Percentiles rank a stretch among this genome's conserved stretches.
phyloP scores from a whole-genome alignment of 23 tunicate genomes.

The Diplosoma virens region DNA sequence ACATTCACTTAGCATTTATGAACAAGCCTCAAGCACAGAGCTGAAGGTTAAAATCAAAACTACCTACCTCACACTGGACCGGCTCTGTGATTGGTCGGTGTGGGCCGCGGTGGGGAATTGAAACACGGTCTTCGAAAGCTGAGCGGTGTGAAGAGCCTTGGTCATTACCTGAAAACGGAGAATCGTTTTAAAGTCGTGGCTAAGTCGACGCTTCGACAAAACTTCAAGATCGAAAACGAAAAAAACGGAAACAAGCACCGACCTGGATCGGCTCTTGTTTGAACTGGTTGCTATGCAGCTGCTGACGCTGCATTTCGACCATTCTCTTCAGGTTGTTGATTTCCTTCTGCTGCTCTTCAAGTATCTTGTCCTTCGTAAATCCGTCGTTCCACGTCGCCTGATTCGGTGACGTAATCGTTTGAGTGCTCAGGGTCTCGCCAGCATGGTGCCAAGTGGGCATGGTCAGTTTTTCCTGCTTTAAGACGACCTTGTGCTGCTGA shows the following conservation, averaged over 20 bases:
- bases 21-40: too few relatives aligned
- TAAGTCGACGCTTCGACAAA: not conserved
- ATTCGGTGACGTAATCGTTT: not conserved
- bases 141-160: slow-evolving; percentile 4
- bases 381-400: not conserved
- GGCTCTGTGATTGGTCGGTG: slow-evolving; percentile 1
- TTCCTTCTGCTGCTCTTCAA: slow-evolving; percentile 88
- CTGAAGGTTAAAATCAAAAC: too few relatives aligned
- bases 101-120: slow-evolving; percentile 17
- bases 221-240: not conserved
- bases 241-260: too few relatives aligned
- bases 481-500: slow-evolving; percentile 38
- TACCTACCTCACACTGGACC: slow-evolving; percentile 20
- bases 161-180: not conserved
- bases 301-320: slow-evolving; percentile 72
- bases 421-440: slow-evolving; percentile 11
- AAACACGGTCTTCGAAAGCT: slow-evolving; percentile 1
- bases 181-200: not conserved
- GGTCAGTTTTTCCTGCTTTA: slow-evolving; percentile 59
- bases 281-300: slow-evolving; percentile 26
- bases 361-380: slow-evolving; percentile 46
- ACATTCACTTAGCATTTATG: too few relatives aligned
- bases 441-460: slow-evolving; percentile 73
- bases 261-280: slow-evolving; percentile 7
- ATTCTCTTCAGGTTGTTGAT: slow-evolving; percentile 70